A percentile compares a stretch with the other conserved stretches of the same genome.
These are phyloP conservation scores for Cosmia pyralina DNA, from an alignment of 2,888 invertebrate species.

Conservation along the genomic window DNA sequence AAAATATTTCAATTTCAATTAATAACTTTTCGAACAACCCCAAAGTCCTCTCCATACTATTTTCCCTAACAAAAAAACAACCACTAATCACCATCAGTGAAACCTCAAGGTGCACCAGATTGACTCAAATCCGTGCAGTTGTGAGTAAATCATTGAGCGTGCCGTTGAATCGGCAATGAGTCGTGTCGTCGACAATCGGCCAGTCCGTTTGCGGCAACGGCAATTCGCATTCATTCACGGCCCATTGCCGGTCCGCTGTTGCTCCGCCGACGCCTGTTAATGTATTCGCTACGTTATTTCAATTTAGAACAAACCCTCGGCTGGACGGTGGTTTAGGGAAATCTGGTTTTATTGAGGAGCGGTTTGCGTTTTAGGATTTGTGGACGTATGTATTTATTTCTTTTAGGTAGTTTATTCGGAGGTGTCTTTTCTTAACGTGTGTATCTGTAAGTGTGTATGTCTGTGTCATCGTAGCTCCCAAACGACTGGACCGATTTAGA, in stretches of 20 bases:
- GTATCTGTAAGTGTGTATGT: too few species aligned
- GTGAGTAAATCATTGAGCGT: conserved; percentile 79
- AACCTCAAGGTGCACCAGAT: conserved; percentile 60
- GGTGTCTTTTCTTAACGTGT: too few species aligned
- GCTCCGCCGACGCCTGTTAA: conserved; percentile 70
- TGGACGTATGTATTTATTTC: neutral
- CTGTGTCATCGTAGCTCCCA: too few species aligned
- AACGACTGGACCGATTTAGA: too few species aligned
- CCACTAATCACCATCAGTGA: neutral
- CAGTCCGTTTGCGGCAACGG: conserved; percentile 84
- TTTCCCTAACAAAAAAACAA: neutral
- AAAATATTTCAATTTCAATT: neutral
- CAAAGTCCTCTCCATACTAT: neutral
- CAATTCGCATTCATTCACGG: conserved; percentile 83
- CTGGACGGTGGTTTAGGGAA: conserved; percentile 40
- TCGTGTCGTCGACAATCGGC: conserved; percentile 86
- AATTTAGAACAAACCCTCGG: conserved; percentile 76
- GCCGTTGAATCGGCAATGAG: conserved; percentile 81
- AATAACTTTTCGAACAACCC: fast-evolving
- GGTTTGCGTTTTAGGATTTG: neutral
- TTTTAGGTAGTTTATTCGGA: too few species aligned
- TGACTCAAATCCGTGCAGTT: conserved; percentile 69
- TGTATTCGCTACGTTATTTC: conserved; percentile 78
- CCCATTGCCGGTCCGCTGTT: conserved; percentile 74
- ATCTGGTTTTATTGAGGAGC: conserved; percentile 38